These are phyloP conservation scores for Lysandra coridon DNA, from an alignment of 2,888 invertebrate genomes.

Conservation along the genomic window DNA sequence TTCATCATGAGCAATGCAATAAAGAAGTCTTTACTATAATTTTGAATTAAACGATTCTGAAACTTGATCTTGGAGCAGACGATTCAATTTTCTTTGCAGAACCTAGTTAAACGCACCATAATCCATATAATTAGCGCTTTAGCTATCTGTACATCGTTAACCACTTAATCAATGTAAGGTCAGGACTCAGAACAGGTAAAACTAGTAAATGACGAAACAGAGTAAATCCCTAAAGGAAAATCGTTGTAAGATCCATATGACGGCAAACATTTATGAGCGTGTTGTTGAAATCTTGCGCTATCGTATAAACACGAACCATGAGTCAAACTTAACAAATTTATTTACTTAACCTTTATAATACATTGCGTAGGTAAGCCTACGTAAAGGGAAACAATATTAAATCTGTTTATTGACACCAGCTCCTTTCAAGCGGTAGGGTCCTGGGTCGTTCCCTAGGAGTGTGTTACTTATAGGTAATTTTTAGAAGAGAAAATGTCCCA, in stretches of 20 bases:
- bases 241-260: conserved; percentile 22
- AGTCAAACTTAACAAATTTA: conserved; percentile 21
- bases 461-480: background rate
- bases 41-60: background rate
- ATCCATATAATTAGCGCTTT: background rate
- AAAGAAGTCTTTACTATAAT: background rate
- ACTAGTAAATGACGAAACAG: background rate
- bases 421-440: background rate
- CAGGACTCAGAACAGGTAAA: conserved; percentile 9
- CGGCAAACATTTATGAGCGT: conserved; percentile 20
- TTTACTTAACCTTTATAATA: conserved; percentile 23
- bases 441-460: background rate
- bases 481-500: background rate
- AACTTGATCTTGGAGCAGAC: background rate
- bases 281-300: conserved; percentile 21
- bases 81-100: background rate
- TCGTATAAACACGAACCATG: conserved; percentile 14
- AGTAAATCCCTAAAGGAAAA: conserved; percentile 25
- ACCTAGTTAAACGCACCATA: background rate
- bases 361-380: conserved; percentile 9
- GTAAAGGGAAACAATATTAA: background rate
- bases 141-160: background rate
- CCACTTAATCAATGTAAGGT: background rate
- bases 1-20: background rate
- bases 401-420: background rate